phyloP scores from a whole-genome alignment of 2,797 vertebrate genomes.

The Etheostoma nigrum region DNA sequence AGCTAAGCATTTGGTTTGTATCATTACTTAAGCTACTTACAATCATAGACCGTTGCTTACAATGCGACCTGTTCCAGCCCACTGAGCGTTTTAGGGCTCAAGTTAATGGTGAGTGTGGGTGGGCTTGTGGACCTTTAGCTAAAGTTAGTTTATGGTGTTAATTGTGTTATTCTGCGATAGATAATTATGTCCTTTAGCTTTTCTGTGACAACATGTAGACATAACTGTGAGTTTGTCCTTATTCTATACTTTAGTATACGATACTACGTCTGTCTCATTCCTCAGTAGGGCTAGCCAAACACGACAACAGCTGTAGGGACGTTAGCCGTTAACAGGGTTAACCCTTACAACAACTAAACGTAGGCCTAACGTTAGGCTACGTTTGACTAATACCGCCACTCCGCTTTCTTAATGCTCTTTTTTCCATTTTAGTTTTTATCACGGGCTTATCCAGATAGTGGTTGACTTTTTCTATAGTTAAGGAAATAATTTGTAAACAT shows the following conservation, averaged over 20 bases:
- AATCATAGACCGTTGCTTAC: too few species aligned
- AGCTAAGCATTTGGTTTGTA: background rate
- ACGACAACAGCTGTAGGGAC: too few species aligned
- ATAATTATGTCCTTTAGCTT: background rate
- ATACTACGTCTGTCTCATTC: background rate
- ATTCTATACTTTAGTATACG: background rate
- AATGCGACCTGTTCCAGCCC: background rate
- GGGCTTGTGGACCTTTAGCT: background rate
- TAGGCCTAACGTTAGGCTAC: too few species aligned
- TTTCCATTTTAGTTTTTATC: too few species aligned
- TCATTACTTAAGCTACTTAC: background rate
- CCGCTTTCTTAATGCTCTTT: too few species aligned
- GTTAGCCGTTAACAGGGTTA: too few species aligned
- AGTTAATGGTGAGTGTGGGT: background rate
- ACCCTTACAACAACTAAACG: too few species aligned
- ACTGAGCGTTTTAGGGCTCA: background rate
- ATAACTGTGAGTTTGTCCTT: background rate
- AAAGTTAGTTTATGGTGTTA: background rate
- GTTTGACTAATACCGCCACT: too few species aligned
- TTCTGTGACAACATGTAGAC: background rate
- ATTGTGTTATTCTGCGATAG: background rate
- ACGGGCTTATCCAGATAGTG: background rate
- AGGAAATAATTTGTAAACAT: background rate
- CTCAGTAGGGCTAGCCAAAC: background rate
- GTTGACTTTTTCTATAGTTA: background rate